Evolutionary conservation across 2,888 invertebrate species (phyloP).

Genomic region (Halictus ligatus): DNA sequence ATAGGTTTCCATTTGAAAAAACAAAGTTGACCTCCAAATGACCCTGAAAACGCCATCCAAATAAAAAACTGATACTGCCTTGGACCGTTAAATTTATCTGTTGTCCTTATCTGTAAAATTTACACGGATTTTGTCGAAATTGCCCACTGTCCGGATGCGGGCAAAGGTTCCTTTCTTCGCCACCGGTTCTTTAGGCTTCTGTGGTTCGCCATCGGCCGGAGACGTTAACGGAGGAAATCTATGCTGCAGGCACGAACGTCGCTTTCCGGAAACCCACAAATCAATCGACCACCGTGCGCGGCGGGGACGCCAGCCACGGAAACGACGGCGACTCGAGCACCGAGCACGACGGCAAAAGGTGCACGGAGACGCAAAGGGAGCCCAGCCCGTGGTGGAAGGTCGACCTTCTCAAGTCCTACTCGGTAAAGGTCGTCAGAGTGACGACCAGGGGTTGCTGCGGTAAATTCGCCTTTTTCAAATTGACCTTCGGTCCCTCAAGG

Average conservation of each 20-base stretch:
- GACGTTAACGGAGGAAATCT: background rate
- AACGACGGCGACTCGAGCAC: conserved; percentile 94
- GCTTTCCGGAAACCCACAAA: conserved; percentile 94
- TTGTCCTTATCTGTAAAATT: too few species aligned
- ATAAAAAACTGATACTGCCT: too few species aligned
- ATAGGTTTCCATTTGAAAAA: too few species aligned
- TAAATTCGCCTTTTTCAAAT: conserved; percentile 79
- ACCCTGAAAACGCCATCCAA: too few species aligned
- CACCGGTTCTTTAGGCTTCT: background rate
- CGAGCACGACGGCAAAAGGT: conserved; percentile 94
- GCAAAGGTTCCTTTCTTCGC: too few species aligned
- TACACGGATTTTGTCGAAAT: too few species aligned
- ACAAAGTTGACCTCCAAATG: too few species aligned
- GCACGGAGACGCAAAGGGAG: conserved; percentile 95
- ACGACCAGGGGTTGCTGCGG: conserved; percentile 93
- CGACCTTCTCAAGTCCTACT: conserved; percentile 92
- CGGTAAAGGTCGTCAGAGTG: conserved; percentile 93
- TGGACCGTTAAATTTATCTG: too few species aligned
- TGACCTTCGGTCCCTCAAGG: background rate
- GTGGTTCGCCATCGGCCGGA: background rate
- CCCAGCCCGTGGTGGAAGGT: conserved; percentile 98
- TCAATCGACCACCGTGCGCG: conserved; percentile 95
- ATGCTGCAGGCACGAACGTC: conserved; percentile 90
- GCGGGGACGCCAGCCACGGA: conserved; percentile 92
- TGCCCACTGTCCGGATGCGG: too few species aligned